Conservation (phyloP, 2,797 vertebrate species). For the Sebastes hubbsi region DNA sequence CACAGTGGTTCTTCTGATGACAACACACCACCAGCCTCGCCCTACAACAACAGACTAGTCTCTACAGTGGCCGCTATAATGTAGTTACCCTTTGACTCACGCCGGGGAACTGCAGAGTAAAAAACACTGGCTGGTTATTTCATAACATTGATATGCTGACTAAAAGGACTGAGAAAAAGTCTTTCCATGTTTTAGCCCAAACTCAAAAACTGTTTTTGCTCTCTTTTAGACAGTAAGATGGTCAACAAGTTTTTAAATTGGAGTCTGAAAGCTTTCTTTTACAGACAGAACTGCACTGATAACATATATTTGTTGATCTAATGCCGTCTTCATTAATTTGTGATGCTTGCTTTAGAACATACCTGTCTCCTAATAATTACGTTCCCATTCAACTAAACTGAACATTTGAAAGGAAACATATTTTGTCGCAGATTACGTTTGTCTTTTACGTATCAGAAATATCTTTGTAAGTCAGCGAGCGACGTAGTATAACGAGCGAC, state of each 20-base stretch:
- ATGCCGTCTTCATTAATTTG: background rate
- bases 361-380: too few relatives aligned
- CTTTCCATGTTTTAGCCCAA: conserved; percentile 58
- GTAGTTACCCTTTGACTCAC: conserved; percentile 62
- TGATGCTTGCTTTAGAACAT: background rate
- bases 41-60: conserved; percentile 31
- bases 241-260: background rate
- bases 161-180: background rate
- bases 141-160: background rate
- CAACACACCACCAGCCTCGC: conserved; percentile 13
- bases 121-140: conserved; percentile 30
- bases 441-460: too few relatives aligned
- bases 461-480: too few relatives aligned
- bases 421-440: too few relatives aligned
- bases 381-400: too few relatives aligned
- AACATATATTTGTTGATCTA: background rate
- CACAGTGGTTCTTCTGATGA: conserved; percentile 19
- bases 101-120: conserved; percentile 56
- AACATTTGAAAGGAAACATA: too few relatives aligned
- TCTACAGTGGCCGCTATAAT: conserved; percentile 4
- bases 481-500: too few relatives aligned
- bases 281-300: background rate
- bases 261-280: background rate
- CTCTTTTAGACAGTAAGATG: background rate
- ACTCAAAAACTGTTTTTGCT: background rate